Evolutionary conservation across 2,797 vertebrate species (phyloP).

Genomic region (Microctenopoma stevenorrisi): DNA sequence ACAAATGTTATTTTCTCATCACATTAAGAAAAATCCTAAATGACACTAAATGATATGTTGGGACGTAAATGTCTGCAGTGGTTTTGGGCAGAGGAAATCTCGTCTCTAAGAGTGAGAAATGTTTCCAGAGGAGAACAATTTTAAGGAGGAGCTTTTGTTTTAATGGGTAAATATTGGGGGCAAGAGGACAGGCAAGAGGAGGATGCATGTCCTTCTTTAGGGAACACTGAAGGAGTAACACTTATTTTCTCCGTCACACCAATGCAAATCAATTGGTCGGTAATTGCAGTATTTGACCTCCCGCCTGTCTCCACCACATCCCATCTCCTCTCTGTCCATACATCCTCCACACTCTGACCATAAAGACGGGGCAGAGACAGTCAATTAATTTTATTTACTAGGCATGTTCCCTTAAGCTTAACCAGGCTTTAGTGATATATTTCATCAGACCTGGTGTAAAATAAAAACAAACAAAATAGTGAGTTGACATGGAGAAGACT

Average conservation of each 20-base stretch:
- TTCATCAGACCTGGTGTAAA: constrained; percentile 26
- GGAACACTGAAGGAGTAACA: constrained; percentile 83
- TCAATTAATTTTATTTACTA: constrained; percentile 60
- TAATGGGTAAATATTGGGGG: constrained; percentile 49
- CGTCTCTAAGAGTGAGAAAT: not conserved
- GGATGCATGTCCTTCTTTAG: constrained; percentile 71
- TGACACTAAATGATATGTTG: constrained; percentile 24
- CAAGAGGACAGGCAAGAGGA: no score
- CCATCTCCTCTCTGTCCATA: constrained; percentile 61
- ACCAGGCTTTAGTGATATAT: constrained; percentile 43
- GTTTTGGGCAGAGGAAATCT: constrained; percentile 25
- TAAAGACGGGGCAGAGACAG: constrained; percentile 60
- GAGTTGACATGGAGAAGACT: constrained; percentile 39
- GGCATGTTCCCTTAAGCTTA: constrained; percentile 49
- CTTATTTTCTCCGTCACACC: constrained; percentile 79
- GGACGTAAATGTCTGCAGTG: constrained; percentile 1
- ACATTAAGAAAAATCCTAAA: constrained; percentile 31
- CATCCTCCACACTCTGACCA: constrained; percentile 49
- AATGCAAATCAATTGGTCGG: constrained; percentile 84
- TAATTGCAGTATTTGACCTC: constrained; percentile 84
- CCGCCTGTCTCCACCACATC: constrained; percentile 66
- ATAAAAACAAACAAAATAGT: constrained; percentile 26
- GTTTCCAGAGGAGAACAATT: constrained; percentile 8
- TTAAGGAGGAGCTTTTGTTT: constrained; percentile 26
- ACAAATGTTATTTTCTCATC: constrained; percentile 15